Conservation (phyloP, 2,888 invertebrate genomes). For the Synergus gifuensis region DNA sequence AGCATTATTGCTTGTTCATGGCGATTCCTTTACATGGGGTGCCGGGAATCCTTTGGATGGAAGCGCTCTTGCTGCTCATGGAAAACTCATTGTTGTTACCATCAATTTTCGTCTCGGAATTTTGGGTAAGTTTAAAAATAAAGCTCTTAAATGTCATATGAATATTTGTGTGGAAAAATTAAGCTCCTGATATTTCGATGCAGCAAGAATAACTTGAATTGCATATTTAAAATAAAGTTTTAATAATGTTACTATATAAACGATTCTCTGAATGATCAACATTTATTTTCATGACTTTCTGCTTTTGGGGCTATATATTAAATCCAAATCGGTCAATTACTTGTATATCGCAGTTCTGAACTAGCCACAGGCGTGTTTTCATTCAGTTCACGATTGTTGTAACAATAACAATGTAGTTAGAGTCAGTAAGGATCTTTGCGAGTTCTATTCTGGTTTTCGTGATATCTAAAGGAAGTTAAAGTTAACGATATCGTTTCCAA, state of each 20-base stretch:
- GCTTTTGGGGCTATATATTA: not conserved
- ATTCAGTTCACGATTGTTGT: not conserved
- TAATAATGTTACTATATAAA: no score
- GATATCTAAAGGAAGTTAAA: not conserved
- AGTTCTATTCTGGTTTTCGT: not conserved
- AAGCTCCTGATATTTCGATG: no score
- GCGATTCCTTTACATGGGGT: conserved; percentile 98
- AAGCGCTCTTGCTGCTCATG: conserved; percentile 94
- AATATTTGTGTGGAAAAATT: no score
- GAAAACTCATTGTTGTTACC: conserved; percentile 92
- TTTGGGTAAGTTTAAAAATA: conserved; percentile 82
- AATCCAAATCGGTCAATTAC: not conserved
- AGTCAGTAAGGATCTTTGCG: not conserved
- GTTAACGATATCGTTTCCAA: conserved; percentile 9
- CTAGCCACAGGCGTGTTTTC: not conserved
- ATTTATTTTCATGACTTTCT: no score
- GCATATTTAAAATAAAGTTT: no score
- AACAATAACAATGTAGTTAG: not conserved
- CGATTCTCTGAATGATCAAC: no score
- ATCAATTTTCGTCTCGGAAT: conserved; percentile 95
- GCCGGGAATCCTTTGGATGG: conserved; percentile 99
- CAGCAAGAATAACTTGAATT: no score
- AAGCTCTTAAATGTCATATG: no score
- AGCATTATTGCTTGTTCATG: conserved; percentile 94
- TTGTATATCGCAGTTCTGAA: conserved; percentile 48